Base-by-base conservation (phyloP, 2,113 vertebrate genomes). In the Oxygymnocypris stewartii region DNA sequence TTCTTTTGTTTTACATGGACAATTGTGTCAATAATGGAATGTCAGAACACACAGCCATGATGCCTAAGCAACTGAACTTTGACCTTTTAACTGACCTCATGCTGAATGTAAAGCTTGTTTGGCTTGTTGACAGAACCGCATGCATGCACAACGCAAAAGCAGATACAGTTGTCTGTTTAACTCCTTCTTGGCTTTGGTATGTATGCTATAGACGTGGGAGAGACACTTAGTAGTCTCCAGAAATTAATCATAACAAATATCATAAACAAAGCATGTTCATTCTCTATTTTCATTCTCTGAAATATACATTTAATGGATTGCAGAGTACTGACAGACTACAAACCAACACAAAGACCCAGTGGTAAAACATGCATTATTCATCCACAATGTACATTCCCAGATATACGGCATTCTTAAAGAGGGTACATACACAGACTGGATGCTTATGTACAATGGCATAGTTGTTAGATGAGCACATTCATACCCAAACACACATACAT, bases 31-130 rank as follows among this genome's bases (percentile, higher is more conserved):
- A 20, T 47, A 54, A 73, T 74, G 28, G 11, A 49, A 74, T 54
- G 35, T 59, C 47, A 69, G 42, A 35, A 35, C 31, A 73, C 12
- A 4, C 47, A 74, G 20, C 8, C 20, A 73, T 57, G 67, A 84
- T 40, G 20, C 65, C 35, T 40, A 49, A 49, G 23, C 61, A 82
- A 11, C 12, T 84, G 67, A 84, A 47, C 82, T 74, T 67, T 59
- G 82, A 84, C 82, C 67, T 84, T 74, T 84, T 35, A 54, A 1
- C 49, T 84, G 47, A 84, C 49, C 35, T 13, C 49, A 74, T 51
- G 65, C 25, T 69, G 28, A 71, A 51, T 71, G 63, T 51, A 67
- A 82, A 51, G 25, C 44, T 82, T 82, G 80, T 82, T 47, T 71
- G 61, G 28, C 63, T 49, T 51, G 81, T 47, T 82, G 63, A 83